Percentiles rank a stretch among this genome's conserved stretches.
These are phyloP conservation scores for Cyphomyrus plagiostoma DNA, from an alignment of 2,113 vertebrate species.

Conservation along the genomic window DNA sequence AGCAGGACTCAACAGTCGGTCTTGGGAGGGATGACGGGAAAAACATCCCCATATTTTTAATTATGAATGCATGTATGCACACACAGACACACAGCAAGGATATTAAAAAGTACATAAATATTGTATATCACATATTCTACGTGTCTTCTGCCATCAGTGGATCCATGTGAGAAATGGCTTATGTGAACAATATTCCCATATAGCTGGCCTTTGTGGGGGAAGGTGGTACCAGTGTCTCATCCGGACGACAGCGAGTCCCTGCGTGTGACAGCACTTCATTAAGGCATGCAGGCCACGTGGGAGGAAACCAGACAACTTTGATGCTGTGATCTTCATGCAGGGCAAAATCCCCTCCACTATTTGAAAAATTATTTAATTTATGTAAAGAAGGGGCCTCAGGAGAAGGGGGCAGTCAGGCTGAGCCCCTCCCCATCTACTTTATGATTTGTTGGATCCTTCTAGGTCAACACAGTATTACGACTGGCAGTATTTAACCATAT, in stretches of 20 bases:
- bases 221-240: not conserved
- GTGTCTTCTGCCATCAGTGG: not conserved
- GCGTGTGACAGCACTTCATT: not conserved
- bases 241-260: not conserved
- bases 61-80: not conserved
- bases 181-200: not conserved
- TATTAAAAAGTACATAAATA: not conserved
- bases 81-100: not conserved
- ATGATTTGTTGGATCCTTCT: not conserved
- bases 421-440: not conserved
- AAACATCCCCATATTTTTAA: not conserved
- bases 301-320: not conserved
- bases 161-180: not conserved
- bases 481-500: not conserved
- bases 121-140: not conserved
- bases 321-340: not conserved
- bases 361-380: conserved; percentile 3
- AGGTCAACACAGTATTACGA: not conserved
- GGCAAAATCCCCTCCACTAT: not conserved
- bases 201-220: not conserved
- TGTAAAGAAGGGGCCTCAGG: not conserved
- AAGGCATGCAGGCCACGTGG: not conserved
- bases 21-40: not conserved
- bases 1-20: not conserved
- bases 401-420: not conserved